Base-by-base conservation (phyloP, 2,888 invertebrate species). In the Eupithecia insigniata region DNA sequence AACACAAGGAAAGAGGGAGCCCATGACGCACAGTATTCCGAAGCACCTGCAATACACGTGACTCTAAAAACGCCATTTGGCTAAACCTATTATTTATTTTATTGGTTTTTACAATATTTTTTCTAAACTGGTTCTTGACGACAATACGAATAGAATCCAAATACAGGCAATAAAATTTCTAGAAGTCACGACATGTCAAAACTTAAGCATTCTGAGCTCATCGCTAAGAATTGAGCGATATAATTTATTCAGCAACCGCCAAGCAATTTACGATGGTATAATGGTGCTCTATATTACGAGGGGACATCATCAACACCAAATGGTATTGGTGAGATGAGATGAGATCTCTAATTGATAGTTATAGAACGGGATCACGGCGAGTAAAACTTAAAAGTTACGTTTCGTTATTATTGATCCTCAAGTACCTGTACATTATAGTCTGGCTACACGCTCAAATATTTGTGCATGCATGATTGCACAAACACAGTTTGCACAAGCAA, bases 141-240 rank as follows among this genome's bases (percentile, higher is more conserved):
- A 75, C 71, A 74, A 71, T 64, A 60, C 32, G 46, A 16, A 43
- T 26, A 67, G 46, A 64, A 61, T 39, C 26, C 32, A 55, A 69
- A 69, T 67, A 46, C 58, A 61, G 66, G 51, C 39, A 71, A 67
- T 74, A 64, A 46, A 67, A 61, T 69, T 67, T 67, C 55, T 67
- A 64, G 60, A 67, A 76, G 73, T 67, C 77, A 75, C 66, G 73
- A 71, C 65, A 60, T 34, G 61, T 65, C 75, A 73, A 61, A 71
- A 67, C 55, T 66, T 67, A 39, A 58, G 70, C 61, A 68, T 72
- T 74, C 71, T 79, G 76, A 79, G 73, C 62, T 76, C 78, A 79
- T 61, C 55, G 66, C 76, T 78, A 74, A 62, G 74, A 70, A 77
- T 79, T 51, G 51, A 79, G 73, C 69, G 34, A 28, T 28, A 43